Percentiles rank a stretch among this genome's conserved stretches.
Conservation (phyloP, 2,113 vertebrate species). For the Empidonax traillii region DNA sequence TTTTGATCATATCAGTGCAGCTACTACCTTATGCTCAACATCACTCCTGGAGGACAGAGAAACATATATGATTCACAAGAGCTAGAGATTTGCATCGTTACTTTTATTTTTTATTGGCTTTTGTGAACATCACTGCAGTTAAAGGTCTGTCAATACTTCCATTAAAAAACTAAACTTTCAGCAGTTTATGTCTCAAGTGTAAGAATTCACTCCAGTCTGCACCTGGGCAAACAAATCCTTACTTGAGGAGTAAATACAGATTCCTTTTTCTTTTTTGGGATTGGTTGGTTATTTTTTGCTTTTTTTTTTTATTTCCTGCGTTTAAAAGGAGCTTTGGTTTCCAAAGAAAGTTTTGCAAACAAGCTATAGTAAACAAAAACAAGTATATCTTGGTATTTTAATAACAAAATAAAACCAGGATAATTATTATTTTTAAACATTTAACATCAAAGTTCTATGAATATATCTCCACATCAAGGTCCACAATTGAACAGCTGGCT, state of each 20-base stretch:
- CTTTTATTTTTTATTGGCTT: constrained; percentile 33
- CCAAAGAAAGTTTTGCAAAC: not conserved
- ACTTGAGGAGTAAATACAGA: not conserved
- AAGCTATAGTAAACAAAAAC: not conserved
- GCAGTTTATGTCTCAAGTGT: constrained; percentile 44
- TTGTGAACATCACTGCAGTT: not conserved
- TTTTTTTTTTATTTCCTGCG: constrained; percentile 7
- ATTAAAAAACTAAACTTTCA: constrained; percentile 53
- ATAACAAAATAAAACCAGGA: not conserved
- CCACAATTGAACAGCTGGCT: not conserved
- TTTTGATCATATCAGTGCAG: not conserved
- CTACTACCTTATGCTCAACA: not conserved
- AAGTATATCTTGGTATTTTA: not conserved
- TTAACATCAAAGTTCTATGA: not conserved
- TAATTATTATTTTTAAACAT: not conserved
- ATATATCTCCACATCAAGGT: not conserved
- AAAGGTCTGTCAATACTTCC: constrained; percentile 43
- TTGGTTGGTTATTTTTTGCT: not conserved
- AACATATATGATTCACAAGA: constrained; percentile 15
- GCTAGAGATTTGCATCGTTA: constrained; percentile 5
- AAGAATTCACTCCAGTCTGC: constrained; percentile 44
- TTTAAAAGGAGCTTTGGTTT: not conserved
- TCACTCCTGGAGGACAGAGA: not conserved
- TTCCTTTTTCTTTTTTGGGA: not conserved
- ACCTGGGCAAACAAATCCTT: constrained; percentile 27